Evolutionary conservation across 2,888 invertebrate species (phyloP), one percentile per base, ranked within the genome.

Genomic region (Eugnorisma glareosa): DNA sequence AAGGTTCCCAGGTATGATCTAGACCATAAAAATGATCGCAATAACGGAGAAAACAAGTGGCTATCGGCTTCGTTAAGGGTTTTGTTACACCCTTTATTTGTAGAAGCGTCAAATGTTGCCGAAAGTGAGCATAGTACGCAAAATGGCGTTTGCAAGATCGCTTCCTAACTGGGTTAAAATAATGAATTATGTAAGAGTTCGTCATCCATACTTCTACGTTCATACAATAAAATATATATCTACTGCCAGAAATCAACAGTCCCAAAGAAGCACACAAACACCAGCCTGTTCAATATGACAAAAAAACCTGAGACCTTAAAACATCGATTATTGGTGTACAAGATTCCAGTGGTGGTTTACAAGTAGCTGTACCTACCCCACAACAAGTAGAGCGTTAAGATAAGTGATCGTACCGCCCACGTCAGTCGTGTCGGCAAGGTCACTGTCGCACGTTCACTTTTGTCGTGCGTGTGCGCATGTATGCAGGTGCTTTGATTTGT

Each of bases 391-490:
- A 81, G 81, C 66, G 51, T 67, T 59, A 75, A 83, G 40, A 80
- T 69, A 73, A 74, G 81, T 81, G 80, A 80, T 84, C 68, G 80
- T 73, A 35, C 59, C 84, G 84, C 83, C 81, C 84, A 83, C 81
- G 51, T 73, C 57, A 71, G 18, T 68, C 4, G 28, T 24, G 71
- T 63, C 68, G 45, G 54, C 76, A 86, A 86, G 86, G 86, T 86
- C 86, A 86, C 59, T 86, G 82, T 67, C 82, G 74, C 79, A 82
- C 86, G 61, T 86, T 86, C 86, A 86, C 86, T 86, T 83, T 77
- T 81, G 77, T 84, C 67, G 71, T 79, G 79, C 78, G 82, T 67
- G 18, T 67, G 77, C 84, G 78, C 84, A 73, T 77, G 48, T 15
- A 64, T 79, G 75, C 79, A 84, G 79, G 82, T 84, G 82, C 72